These are phyloP conservation scores for Listronotus oregonensis DNA, from an alignment of 1,140 invertebrate species.

Conservation along the genomic window DNA sequence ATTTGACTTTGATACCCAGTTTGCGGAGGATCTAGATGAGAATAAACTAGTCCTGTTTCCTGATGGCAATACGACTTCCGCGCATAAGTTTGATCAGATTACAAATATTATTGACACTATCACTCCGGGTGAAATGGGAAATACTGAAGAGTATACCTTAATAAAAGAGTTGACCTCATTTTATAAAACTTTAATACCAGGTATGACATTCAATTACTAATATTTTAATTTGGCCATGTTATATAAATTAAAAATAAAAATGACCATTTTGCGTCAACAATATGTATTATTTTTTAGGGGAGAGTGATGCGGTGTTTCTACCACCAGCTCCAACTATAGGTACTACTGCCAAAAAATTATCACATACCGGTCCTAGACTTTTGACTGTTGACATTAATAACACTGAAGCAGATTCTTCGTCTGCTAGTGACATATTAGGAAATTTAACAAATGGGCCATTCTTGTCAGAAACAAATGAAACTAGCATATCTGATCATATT, in stretches of 20 bases:
- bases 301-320: constrained; percentile 52
- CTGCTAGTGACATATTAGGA: constrained; percentile 29
- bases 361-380: constrained; percentile 44
- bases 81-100: constrained; percentile 3
- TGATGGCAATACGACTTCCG: background rate
- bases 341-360: constrained; percentile 18
- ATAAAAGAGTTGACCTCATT: constrained; percentile 44
- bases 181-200: constrained; percentile 54
- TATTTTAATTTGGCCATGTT: no score
- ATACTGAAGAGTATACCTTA: constrained; percentile 31
- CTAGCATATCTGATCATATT: constrained; percentile 55
- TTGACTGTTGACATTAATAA: constrained; percentile 42
- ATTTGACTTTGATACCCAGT: constrained; percentile 17
- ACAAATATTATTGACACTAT: constrained; percentile 19
- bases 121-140: constrained; percentile 14
- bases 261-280: no score
- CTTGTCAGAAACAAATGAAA: constrained; percentile 32
- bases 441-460: constrained; percentile 45
- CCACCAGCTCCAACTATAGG: constrained; percentile 38
- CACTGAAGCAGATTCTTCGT: constrained; percentile 44
- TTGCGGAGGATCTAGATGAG: background rate
- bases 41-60: background rate
- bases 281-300: constrained; percentile 27
- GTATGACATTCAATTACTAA: constrained; percentile 1
- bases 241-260: no score